Percentiles rank a stretch among this genome's conserved stretches.
Evolutionary conservation across 2,113 vertebrate genomes (phyloP).

Genomic region (Nipponia nippon): DNA sequence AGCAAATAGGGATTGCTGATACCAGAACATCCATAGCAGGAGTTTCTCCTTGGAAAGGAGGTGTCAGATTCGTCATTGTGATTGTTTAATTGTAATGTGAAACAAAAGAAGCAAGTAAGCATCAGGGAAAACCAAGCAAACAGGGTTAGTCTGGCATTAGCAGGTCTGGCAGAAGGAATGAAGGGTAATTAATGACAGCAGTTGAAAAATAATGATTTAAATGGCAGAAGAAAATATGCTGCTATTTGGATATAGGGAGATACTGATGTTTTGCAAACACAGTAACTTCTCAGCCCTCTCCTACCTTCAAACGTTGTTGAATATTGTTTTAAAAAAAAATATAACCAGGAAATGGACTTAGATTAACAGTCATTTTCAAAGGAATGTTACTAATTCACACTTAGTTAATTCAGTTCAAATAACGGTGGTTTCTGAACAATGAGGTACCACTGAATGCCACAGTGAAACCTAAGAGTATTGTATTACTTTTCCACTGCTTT

Average conservation of each 20-base stretch:
- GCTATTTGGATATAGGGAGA: neutral
- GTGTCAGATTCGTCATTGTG: neutral
- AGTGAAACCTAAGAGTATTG: conserved; percentile 9
- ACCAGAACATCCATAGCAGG: neutral
- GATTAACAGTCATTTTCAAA: conserved; percentile 17
- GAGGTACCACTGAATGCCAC: neutral
- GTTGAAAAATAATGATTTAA: neutral
- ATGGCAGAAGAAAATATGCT: neutral
- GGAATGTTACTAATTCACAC: conserved; percentile 21
- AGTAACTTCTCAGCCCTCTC: neutral
- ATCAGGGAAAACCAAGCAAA: conserved; percentile 2
- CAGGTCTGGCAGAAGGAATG: neutral
- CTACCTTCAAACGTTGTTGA: neutral
- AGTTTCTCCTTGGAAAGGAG: neutral
- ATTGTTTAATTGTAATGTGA: conserved; percentile 10
- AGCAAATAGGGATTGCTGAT: neutral
- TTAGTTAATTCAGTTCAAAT: conserved; percentile 23
- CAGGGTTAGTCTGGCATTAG: neutral
- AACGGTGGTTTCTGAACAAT: conserved; percentile 9
- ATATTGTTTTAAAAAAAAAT: neutral
- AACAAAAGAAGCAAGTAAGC: conserved; percentile 8
- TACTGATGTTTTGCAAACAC: neutral
- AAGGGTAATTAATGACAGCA: neutral
- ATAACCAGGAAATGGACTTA: neutral
- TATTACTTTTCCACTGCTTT: conserved; percentile 24